These are phyloP conservation scores for Clusia tigrina DNA, from an alignment of 2,888 invertebrate genomes.

Conservation along the genomic window DNA sequence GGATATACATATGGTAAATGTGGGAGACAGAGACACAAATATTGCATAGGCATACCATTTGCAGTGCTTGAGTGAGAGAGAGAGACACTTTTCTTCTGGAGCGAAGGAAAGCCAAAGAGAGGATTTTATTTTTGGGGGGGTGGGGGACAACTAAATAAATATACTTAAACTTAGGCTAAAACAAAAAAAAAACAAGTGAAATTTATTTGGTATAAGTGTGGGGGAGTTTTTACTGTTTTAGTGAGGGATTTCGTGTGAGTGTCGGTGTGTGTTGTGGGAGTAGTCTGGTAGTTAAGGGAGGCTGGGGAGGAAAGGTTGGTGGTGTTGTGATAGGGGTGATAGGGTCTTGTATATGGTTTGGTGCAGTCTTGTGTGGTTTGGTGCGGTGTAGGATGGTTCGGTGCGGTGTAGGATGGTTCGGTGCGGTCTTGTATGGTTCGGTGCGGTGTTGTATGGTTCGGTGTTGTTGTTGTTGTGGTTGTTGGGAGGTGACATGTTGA, in stretches of 20 bases:
- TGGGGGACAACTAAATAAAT: neutral
- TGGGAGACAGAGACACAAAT: neutral
- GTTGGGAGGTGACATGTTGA: slow-evolving; percentile 11
- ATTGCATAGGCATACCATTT: neutral
- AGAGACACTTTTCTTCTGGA: slow-evolving; percentile 25
- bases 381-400: slow-evolving; percentile 17
- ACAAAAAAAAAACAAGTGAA: neutral
- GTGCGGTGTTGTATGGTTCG: too few species aligned
- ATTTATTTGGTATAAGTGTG: slow-evolving; percentile 36
- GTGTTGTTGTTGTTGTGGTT: too few species aligned
- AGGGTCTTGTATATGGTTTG: neutral
- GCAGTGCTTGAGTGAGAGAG: slow-evolving; percentile 18
- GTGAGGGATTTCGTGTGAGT: slow-evolving; percentile 29
- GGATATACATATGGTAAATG: slow-evolving; percentile 30
- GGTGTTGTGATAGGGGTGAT: slow-evolving; percentile 19
- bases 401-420: too few species aligned
- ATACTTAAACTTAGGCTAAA: slow-evolving; percentile 18
- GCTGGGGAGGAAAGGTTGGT: too few species aligned
- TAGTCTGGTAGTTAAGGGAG: slow-evolving; percentile 24
- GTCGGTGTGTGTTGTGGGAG: slow-evolving; percentile 34
- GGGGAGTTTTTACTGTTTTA: slow-evolving; percentile 39
- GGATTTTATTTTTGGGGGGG: neutral
- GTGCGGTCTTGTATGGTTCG: too few species aligned
- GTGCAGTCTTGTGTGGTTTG: slow-evolving; percentile 15
- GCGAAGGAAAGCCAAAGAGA: slow-evolving; percentile 3